Conservation (phyloP, 2,888 invertebrate species). For the Psococerastis gibbosa region DNA sequence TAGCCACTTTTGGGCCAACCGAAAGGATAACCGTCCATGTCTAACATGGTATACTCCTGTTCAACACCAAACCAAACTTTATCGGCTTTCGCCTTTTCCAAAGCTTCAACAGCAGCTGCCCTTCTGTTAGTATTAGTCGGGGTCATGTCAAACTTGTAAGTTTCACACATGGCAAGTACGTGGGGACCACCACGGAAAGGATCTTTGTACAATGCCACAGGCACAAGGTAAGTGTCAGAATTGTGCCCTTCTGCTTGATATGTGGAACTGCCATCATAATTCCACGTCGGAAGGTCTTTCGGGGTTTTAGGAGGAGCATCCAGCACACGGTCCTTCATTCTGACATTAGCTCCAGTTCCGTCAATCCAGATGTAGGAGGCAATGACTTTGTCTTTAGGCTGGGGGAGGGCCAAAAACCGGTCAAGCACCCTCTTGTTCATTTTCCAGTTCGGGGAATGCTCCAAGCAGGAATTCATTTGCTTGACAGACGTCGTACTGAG, state of each 20-base stretch:
- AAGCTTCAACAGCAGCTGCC: slow-evolving; percentile 28
- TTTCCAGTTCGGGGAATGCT: slow-evolving; percentile 3
- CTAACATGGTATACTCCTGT: slow-evolving; percentile 40
- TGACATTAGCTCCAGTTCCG: slow-evolving; percentile 45
- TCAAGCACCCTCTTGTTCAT: slow-evolving; percentile 7
- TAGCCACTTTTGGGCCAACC: slow-evolving; percentile 51
- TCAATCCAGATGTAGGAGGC: slow-evolving; percentile 61
- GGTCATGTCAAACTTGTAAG: slow-evolving; percentile 42
- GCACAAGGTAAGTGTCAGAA: slow-evolving; percentile 55
- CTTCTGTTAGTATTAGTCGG: slow-evolving; percentile 36
- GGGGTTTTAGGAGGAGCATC: slow-evolving; percentile 39
- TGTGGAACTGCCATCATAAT: slow-evolving; percentile 55
- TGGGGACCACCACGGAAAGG: slow-evolving; percentile 59
- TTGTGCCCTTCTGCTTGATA: slow-evolving; percentile 42
- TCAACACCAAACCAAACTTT: slow-evolving; percentile 59
- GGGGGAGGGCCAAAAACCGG: slow-evolving; percentile 28
- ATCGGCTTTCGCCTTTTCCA: slow-evolving; percentile 37
- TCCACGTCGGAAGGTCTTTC: slow-evolving; percentile 51
- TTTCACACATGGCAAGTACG: slow-evolving; percentile 57
- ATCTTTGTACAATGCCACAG: slow-evolving; percentile 59
- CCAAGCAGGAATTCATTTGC: slow-evolving; percentile 3
- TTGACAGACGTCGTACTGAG: not conserved
- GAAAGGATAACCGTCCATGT: slow-evolving; percentile 39
- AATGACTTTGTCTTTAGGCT: slow-evolving; percentile 37
- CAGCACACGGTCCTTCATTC: slow-evolving; percentile 49